These are phyloP conservation scores for Xenopus tropicalis DNA, from an alignment of 2,113 vertebrate species.

Conservation along the genomic window UCB_Xtro_10.0 CM004446.2:93298001-93298500, in stretches of 20 bases:
- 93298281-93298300: slow-evolving; percentile 16
- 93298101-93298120: neutral
- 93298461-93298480: slow-evolving; percentile 46
- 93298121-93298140: neutral
- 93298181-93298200: neutral
- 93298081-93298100: too few relatives aligned
- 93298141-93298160: slow-evolving; percentile 10
- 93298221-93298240: neutral
- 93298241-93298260: neutral
- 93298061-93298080: too few relatives aligned
- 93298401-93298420: slow-evolving; percentile 48
- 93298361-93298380: slow-evolving; percentile 33
- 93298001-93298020: too few relatives aligned
- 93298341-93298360: slow-evolving; percentile 30
- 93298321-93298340: slow-evolving; percentile 12
- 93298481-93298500: slow-evolving; percentile 51
- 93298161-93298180: neutral
- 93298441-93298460: slow-evolving; percentile 39
- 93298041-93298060: too few relatives aligned
- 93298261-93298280: neutral
- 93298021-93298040: too few relatives aligned
- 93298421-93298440: slow-evolving; percentile 40
- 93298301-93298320: slow-evolving; percentile 6
- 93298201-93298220: neutral
- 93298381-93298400: slow-evolving; percentile 43